phyloP scores from a whole-genome alignment of 2,888 invertebrate genomes.

The Limnephilus marmoratus region DNA sequence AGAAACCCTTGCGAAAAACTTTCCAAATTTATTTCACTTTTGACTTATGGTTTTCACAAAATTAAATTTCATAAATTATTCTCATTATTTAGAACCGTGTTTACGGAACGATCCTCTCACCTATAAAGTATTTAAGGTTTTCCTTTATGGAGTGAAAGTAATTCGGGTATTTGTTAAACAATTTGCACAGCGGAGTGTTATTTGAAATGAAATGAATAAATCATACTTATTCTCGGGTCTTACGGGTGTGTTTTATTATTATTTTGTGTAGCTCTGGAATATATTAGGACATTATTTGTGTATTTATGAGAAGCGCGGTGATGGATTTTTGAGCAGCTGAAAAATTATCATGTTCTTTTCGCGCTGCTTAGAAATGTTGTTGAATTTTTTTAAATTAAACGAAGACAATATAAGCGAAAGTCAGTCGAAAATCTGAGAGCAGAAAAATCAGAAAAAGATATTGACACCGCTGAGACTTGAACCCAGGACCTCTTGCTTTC shows the following conservation, averaged over 20 bases:
- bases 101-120: constrained; percentile 6
- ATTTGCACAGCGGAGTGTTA: constrained; percentile 37
- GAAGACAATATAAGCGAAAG: no score
- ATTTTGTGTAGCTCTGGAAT: not conserved
- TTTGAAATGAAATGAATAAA: constrained; percentile 35
- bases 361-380: not conserved
- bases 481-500: no score
- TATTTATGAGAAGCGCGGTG: not conserved
- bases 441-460: no score
- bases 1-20: not conserved
- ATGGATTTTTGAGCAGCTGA: constrained; percentile 22
- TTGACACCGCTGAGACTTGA: no score
- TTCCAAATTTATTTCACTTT: not conserved
- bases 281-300: constrained; percentile 19
- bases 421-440: no score
- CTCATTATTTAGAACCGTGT: not conserved
- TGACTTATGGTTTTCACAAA: not conserved
- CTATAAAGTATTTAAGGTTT: constrained; percentile 33
- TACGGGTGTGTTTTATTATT: constrained; percentile 18
- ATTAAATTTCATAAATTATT: not conserved
- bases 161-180: constrained; percentile 40
- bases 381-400: no score
- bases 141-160: constrained; percentile 21
- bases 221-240: constrained; percentile 41
- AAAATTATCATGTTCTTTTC: not conserved